phyloP scores from a whole-genome alignment of 2,888 invertebrate species.

The Parelbella ahira region DNA sequence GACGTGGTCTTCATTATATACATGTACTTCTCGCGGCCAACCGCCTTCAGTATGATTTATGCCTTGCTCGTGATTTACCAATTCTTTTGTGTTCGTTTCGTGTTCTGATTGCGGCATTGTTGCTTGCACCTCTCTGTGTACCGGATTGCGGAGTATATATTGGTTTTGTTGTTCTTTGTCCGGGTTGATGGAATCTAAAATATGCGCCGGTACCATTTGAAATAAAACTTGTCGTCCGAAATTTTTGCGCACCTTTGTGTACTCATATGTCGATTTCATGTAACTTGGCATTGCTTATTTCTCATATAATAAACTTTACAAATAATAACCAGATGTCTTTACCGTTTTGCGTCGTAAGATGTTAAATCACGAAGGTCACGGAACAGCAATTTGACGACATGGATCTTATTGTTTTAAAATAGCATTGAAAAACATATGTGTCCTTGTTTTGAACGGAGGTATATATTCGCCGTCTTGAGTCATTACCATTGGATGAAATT shows the following conservation, averaged over 20 bases:
- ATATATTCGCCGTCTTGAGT: slow-evolving; percentile 10
- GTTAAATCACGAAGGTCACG: slow-evolving; percentile 56
- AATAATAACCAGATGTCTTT: slow-evolving; percentile 24
- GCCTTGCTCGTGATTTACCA: slow-evolving; percentile 80
- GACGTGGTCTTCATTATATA: slow-evolving; percentile 84
- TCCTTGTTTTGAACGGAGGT: slow-evolving; percentile 46
- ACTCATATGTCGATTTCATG: slow-evolving; percentile 58
- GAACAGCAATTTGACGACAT: slow-evolving; percentile 17
- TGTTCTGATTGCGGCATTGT: slow-evolving; percentile 66
- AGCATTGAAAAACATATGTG: slow-evolving; percentile 56
- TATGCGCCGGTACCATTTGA: slow-evolving; percentile 57
- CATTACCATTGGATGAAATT: slow-evolving; percentile 8
- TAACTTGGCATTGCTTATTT: slow-evolving; percentile 44
- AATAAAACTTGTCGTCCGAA: slow-evolving; percentile 77
- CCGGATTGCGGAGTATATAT: slow-evolving; percentile 75
- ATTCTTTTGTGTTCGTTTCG: slow-evolving; percentile 82
- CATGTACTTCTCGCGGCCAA: slow-evolving; percentile 89
- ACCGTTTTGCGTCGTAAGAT: slow-evolving; percentile 35
- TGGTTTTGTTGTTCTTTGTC: slow-evolving; percentile 56
- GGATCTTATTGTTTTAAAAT: slow-evolving; percentile 12
- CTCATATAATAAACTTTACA: too few species aligned
- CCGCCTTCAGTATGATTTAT: slow-evolving; percentile 90
- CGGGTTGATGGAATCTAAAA: slow-evolving; percentile 63
- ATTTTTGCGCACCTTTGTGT: slow-evolving; percentile 67
- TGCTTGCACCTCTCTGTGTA: slow-evolving; percentile 69